Evolutionary conservation across 1,140 invertebrate genomes (phyloP).

Genomic region (Lanistes nyassanus): DNA sequence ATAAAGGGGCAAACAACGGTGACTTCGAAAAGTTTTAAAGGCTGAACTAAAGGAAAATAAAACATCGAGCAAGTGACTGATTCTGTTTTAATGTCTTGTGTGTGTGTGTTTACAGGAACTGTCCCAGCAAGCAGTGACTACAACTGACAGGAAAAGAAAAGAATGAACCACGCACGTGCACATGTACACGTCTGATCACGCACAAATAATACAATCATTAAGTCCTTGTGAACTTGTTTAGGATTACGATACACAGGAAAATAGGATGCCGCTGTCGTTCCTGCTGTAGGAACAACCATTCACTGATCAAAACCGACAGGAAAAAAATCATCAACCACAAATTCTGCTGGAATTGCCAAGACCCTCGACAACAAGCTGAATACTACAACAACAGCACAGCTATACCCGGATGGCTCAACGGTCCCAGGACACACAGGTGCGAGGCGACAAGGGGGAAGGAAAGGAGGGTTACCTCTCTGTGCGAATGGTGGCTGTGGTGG

Average conservation of each 20-base stretch:
- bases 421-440: not conserved
- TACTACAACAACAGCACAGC: not conserved
- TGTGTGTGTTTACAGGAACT: too few relatives aligned
- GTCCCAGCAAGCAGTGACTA: too few relatives aligned
- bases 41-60: not conserved
- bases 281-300: too few relatives aligned
- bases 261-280: too few relatives aligned
- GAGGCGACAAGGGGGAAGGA: not conserved
- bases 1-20: conserved; percentile 20
- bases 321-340: not conserved
- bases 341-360: not conserved
- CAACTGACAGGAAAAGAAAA: too few relatives aligned
- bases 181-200: too few relatives aligned
- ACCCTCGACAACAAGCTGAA: not conserved
- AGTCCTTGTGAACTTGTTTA: too few relatives aligned
- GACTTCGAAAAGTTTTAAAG: not conserved
- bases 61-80: too few relatives aligned
- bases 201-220: too few relatives aligned
- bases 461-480: conserved; percentile 3
- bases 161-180: too few relatives aligned
- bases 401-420: not conserved
- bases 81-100: too few relatives aligned
- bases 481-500: not conserved
- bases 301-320: conserved; percentile 19
- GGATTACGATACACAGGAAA: not conserved